Percentiles rank a stretch among this genome's conserved stretches.
phyloP scores from a whole-genome alignment of 2,113 vertebrate species.

The Pachyramphus minor region DNA sequence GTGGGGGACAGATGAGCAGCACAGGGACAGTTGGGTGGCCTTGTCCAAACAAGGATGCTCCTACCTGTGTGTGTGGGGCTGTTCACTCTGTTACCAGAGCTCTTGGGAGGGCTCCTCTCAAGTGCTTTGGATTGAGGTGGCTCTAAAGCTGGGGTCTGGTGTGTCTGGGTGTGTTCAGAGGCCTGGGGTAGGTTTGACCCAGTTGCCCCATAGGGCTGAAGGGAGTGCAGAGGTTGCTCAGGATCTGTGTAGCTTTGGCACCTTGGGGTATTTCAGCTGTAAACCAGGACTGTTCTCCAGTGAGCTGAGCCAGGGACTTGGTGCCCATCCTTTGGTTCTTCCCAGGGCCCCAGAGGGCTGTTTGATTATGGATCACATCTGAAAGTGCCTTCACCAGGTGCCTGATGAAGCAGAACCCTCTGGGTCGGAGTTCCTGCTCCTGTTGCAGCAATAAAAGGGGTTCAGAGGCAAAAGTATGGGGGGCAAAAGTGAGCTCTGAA shows the following conservation, averaged over 20 bases:
- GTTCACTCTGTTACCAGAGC: background rate
- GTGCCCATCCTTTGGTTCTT: background rate
- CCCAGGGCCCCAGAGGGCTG: background rate
- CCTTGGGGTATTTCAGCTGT: background rate
- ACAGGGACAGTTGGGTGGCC: background rate
- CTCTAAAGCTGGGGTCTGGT: background rate
- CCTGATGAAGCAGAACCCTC: background rate
- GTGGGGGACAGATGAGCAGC: background rate
- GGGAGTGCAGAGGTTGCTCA: background rate
- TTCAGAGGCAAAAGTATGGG: too few relatives aligned
- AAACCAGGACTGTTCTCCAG: background rate
- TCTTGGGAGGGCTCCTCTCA: background rate
- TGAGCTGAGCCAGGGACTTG: background rate
- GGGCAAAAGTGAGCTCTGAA: background rate
- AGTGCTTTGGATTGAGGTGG: background rate
- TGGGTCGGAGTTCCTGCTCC: background rate
- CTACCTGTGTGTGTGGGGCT: background rate
- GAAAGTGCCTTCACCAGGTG: background rate
- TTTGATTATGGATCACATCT: too few relatives aligned
- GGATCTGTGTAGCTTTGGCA: background rate
- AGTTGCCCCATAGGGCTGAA: accelerated
- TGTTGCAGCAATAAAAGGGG: background rate
- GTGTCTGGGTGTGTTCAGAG: background rate
- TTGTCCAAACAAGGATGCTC: background rate
- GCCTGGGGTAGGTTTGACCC: background rate